phyloP scores from a whole-genome alignment of 2,797 vertebrate species.

The Lagorchestes hirsutus region DNA sequence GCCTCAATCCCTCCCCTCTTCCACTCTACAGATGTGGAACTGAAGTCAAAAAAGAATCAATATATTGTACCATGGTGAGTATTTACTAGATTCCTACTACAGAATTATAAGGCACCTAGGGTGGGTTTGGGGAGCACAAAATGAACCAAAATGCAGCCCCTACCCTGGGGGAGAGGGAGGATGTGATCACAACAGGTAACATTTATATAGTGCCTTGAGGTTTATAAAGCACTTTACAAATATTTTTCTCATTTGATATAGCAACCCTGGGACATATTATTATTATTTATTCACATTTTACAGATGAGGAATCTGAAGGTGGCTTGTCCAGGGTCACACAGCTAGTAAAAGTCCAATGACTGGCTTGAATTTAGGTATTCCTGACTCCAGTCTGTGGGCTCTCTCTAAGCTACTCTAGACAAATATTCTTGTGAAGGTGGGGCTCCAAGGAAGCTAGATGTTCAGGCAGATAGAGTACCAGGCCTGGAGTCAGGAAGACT shows the following conservation, averaged over 20 bases:
- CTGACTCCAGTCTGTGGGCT: not conserved
- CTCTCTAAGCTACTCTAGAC: not conserved
- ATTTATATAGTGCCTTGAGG: not conserved
- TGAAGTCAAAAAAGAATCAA: not conserved
- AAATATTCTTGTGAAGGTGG: not conserved
- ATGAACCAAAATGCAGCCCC: not conserved
- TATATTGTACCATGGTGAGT: not conserved
- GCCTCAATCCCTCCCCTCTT: not conserved
- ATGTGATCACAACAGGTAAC: not conserved
- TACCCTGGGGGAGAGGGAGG: not conserved
- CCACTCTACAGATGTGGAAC: not conserved
- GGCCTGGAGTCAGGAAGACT: not conserved
- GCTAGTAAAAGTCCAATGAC: not conserved
- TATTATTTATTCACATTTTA: not conserved
- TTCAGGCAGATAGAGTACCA: not conserved
- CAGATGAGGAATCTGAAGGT: not conserved
- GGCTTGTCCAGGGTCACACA: not conserved
- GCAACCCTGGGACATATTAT: constrained; percentile 4
- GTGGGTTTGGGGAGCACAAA: not conserved
- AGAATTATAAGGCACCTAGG: not conserved
- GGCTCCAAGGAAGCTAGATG: not conserved
- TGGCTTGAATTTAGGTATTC: not conserved
- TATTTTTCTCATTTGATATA: not conserved
- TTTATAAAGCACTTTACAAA: constrained; percentile 2
- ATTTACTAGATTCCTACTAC: not conserved